phyloP scores from a whole-genome alignment of 1,140 invertebrate species.

The Dreissena polymorpha region DNA sequence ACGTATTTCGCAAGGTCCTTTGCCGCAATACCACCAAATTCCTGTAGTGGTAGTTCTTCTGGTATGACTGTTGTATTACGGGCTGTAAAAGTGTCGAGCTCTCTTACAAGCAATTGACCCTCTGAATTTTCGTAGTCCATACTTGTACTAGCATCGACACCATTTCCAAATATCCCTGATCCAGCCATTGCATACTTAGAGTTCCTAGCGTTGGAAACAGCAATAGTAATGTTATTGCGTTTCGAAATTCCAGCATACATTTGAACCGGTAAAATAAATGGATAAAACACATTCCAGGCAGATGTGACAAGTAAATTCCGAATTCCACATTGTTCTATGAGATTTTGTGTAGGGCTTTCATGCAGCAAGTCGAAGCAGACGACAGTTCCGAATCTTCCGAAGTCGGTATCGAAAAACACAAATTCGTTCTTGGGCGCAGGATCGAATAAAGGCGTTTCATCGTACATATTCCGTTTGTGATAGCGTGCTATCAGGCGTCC shows the following conservation, averaged over 20 bases:
- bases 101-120: slow-evolving; percentile 30
- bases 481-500: slow-evolving; percentile 84
- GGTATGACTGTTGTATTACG: not conserved
- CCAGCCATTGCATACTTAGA: slow-evolving; percentile 32
- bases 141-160: slow-evolving; percentile 6
- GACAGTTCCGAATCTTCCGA: slow-evolving; percentile 88
- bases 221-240: slow-evolving; percentile 33
- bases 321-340: slow-evolving; percentile 81
- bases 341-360: slow-evolving; percentile 81
- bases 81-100: not conserved
- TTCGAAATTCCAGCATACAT: slow-evolving; percentile 50
- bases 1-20: not conserved
- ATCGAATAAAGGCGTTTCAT: slow-evolving; percentile 81
- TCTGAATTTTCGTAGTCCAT: slow-evolving; percentile 7
- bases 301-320: slow-evolving; percentile 86
- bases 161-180: slow-evolving; percentile 45
- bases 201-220: slow-evolving; percentile 40
- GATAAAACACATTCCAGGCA: slow-evolving; percentile 82
- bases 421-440: slow-evolving; percentile 69
- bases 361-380: slow-evolving; percentile 90
- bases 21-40: not conserved
- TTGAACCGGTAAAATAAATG: slow-evolving; percentile 44
- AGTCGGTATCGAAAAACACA: slow-evolving; percentile 84
- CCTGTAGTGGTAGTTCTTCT: not conserved
- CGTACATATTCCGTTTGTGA: slow-evolving; percentile 84